phyloP scores from a whole-genome alignment of 2,888 invertebrate genomes.

The Scaptomyza flava region DNA sequence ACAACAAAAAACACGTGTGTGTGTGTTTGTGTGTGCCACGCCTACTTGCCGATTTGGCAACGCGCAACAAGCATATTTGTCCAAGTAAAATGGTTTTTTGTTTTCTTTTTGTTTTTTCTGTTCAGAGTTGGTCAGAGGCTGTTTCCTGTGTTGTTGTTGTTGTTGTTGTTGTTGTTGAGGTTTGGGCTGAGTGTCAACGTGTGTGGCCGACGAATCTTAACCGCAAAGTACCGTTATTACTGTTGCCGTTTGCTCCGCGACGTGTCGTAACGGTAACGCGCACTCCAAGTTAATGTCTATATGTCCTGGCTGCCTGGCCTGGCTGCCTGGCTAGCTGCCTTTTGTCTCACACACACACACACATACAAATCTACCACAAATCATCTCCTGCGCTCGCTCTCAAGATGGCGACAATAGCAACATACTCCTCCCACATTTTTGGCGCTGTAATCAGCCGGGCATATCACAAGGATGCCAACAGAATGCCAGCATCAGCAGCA shows the following conservation, averaged over 20 bases:
- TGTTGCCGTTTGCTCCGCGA: slow-evolving; percentile 60
- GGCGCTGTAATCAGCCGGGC: slow-evolving; percentile 30
- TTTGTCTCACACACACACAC: slow-evolving; percentile 45
- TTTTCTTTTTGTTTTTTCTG: slow-evolving; percentile 14
- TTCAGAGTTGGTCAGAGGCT: slow-evolving; percentile 51
- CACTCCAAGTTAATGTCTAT: slow-evolving; percentile 74
- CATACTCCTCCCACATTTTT: slow-evolving; percentile 42
- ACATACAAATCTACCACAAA: slow-evolving; percentile 38
- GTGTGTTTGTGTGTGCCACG: slow-evolving; percentile 48
- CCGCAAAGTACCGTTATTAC: slow-evolving; percentile 73
- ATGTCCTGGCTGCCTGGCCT: slow-evolving; percentile 49
- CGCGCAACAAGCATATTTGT: slow-evolving; percentile 69
- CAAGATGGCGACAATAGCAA: slow-evolving; percentile 48
- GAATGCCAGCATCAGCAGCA: slow-evolving; percentile 21
- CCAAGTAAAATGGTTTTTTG: slow-evolving; percentile 19
- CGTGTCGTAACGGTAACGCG: slow-evolving; percentile 79
- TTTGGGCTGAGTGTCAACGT: slow-evolving; percentile 49
- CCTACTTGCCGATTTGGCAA: slow-evolving; percentile 43
- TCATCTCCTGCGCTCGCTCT: slow-evolving; percentile 57
- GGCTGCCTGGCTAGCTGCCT: slow-evolving; percentile 35
- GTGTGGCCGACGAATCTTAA: slow-evolving; percentile 74
- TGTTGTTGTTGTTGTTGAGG: not conserved
- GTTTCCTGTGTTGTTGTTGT: slow-evolving; percentile 33
- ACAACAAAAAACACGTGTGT: slow-evolving; percentile 58
- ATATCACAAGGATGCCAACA: slow-evolving; percentile 62